phyloP scores from a whole-genome alignment of 2,113 vertebrate genomes.

The Lethenteron reissneri region DNA sequence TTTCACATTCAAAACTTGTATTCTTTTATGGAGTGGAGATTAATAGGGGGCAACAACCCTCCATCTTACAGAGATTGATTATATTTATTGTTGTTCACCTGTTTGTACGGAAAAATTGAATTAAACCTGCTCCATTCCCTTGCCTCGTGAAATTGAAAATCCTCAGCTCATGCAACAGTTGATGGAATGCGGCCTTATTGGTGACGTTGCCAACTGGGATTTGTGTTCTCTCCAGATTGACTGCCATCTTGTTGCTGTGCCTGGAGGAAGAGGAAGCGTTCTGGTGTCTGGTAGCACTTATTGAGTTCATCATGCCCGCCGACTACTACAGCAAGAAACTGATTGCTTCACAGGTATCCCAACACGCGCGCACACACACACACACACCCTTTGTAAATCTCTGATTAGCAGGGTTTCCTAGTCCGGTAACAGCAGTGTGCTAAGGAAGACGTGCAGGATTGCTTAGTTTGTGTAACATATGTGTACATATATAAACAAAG shows the following conservation, averaged over 20 bases:
- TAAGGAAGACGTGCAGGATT: neutral
- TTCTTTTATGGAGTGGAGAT: too few species aligned
- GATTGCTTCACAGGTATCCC: conserved; percentile 54
- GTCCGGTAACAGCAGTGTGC: neutral
- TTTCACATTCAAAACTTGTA: too few species aligned
- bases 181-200: too few species aligned
- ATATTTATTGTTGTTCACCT: too few species aligned
- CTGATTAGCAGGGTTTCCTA: too few species aligned
- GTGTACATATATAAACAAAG: neutral
- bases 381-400: neutral
- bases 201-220: too few species aligned
- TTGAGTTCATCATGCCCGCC: conserved; percentile 57
- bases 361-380: neutral
- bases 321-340: conserved; percentile 73
- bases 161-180: too few species aligned
- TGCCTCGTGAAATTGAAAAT: too few species aligned
- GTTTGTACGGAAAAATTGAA: too few species aligned
- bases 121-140: too few species aligned
- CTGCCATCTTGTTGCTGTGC: conserved; percentile 54
- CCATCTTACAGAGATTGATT: too few species aligned
- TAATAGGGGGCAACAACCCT: too few species aligned
- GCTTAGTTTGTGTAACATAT: neutral
- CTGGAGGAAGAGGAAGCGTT: conserved; percentile 70
- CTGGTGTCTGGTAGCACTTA: conserved; percentile 68
- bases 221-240: conserved; percentile 30